These are phyloP conservation scores for Ischnus inquisitorius DNA, from an alignment of 2,888 invertebrate genomes.

Conservation along the genomic window DNA sequence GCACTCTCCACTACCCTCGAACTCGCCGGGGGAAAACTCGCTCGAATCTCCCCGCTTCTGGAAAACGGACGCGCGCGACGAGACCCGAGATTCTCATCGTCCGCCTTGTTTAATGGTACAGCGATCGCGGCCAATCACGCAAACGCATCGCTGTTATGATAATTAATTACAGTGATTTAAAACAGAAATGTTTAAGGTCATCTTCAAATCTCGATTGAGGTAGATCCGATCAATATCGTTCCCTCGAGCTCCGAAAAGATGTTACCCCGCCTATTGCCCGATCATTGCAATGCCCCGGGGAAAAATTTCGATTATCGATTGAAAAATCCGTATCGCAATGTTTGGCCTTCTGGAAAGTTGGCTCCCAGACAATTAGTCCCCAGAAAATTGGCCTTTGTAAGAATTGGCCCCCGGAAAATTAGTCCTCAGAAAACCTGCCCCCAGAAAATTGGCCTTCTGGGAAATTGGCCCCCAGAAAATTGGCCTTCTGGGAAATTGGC, in stretches of 20 bases:
- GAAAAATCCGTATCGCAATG: background rate
- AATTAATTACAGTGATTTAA: slow-evolving; percentile 29
- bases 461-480: too few relatives aligned
- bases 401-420: too few relatives aligned
- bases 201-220: background rate
- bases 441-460: too few relatives aligned
- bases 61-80: slow-evolving; percentile 16
- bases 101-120: slow-evolving; percentile 34
- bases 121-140: slow-evolving; percentile 32
- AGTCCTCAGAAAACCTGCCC: too few relatives aligned
- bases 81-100: slow-evolving; percentile 43
- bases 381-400: too few relatives aligned
- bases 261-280: background rate
- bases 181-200: too few relatives aligned
- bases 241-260: background rate
- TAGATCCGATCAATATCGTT: background rate
- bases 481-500: too few relatives aligned
- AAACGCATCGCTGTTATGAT: slow-evolving; percentile 34
- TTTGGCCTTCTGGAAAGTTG: too few relatives aligned
- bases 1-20: slow-evolving; percentile 26
- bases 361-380: too few relatives aligned
- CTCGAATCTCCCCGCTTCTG: slow-evolving; percentile 59
- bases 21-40: slow-evolving; percentile 37
- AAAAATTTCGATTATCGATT: slow-evolving; percentile 35
- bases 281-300: background rate